phyloP scores from a whole-genome alignment of 64 coral and sea anemone species.

The Catalaphyllia jardinei region DNA sequence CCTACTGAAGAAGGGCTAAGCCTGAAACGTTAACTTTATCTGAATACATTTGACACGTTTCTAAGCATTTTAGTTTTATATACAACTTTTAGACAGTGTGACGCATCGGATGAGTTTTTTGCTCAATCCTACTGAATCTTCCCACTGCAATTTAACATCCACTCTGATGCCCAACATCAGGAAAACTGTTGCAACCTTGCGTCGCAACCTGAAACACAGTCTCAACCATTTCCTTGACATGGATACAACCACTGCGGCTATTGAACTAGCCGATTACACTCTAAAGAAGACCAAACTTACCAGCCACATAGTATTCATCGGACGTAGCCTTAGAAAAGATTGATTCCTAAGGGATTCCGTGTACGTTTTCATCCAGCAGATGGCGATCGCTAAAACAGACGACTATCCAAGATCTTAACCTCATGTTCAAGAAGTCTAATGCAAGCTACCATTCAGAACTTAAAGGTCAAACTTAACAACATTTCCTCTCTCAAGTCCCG shows the following conservation, averaged over 20 bases:
- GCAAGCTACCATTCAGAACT: background rate
- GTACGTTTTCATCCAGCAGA: background rate
- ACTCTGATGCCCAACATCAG: background rate
- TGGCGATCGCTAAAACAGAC: background rate
- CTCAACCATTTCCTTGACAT: too few species aligned
- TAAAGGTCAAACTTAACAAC: too few species aligned
- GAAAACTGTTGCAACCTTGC: background rate
- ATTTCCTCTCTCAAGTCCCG: background rate
- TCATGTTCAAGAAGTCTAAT: background rate
- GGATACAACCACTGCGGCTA: background rate
- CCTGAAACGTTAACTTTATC: too few species aligned
- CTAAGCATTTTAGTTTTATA: too few species aligned
- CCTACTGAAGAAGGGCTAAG: too few species aligned
- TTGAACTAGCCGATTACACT: too few species aligned
- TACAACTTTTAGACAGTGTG: too few species aligned
- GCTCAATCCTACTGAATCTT: too few species aligned
- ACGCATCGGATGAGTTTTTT: too few species aligned
- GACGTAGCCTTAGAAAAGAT: background rate
- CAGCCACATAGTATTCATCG: background rate
- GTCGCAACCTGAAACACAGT: background rate
- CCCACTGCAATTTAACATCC: background rate
- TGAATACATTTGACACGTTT: too few species aligned
- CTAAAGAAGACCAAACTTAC: constrained; percentile 4
- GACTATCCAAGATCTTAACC: background rate
- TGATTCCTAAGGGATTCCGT: background rate